Conservation (phyloP, 2,113 vertebrate species). For the Eonycteris spelaea region DNA sequence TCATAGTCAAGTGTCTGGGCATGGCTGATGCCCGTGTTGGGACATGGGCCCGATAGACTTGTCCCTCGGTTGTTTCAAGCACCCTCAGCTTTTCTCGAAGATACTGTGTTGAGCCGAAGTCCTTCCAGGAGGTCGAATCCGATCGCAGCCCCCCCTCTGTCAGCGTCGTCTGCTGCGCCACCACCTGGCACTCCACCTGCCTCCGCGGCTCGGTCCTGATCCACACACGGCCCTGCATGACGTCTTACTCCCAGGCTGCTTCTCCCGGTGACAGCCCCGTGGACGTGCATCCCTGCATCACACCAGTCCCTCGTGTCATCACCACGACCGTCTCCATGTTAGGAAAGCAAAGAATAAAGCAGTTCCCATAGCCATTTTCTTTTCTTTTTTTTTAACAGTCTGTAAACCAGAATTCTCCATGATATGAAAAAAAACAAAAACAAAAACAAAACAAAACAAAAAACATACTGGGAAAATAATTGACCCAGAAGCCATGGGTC, state of each 20-base stretch:
- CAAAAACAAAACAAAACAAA: too few relatives aligned
- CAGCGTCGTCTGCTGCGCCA: constrained; percentile 52
- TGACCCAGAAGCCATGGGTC: not conserved
- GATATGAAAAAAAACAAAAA: not conserved
- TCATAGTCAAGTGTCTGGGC: not conserved
- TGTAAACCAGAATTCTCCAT: not conserved
- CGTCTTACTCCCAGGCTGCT: not conserved
- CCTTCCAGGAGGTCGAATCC: constrained; percentile 56
- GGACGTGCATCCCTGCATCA: not conserved
- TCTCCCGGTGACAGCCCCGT: not conserved
- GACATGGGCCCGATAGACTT: not conserved
- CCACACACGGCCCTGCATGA: constrained; percentile 19
- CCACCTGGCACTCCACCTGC: constrained; percentile 72
- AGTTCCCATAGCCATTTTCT: not conserved
- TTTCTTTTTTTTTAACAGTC: not conserved
- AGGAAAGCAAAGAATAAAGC: not conserved
- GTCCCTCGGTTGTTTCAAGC: not conserved
- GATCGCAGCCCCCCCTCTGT: not conserved
- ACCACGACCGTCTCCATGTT: not conserved
- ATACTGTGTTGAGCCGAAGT: constrained; percentile 39
- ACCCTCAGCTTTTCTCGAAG: constrained; percentile 46
- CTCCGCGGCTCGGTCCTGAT: constrained; percentile 18
- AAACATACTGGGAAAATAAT: not conserved
- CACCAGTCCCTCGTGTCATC: not conserved
- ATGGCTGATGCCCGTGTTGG: not conserved